Percentiles rank a stretch among this genome's conserved stretches.
Evolutionary conservation across 2,113 vertebrate species (phyloP).

Genomic region (Gavialis gangeticus): DNA sequence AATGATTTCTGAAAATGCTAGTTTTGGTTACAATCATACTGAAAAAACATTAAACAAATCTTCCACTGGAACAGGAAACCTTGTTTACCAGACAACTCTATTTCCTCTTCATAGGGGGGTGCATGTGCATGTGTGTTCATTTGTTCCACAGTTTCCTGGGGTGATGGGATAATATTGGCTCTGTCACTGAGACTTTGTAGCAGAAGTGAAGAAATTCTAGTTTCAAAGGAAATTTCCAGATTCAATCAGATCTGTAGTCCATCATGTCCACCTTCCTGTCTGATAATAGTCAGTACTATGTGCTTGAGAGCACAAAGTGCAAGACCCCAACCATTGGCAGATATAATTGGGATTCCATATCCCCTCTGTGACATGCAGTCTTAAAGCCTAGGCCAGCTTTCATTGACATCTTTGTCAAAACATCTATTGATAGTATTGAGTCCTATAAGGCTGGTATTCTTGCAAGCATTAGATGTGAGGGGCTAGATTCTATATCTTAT

Average conservation of each 20-base stretch:
- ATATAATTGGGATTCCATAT: not conserved
- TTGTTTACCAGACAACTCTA: too few relatives aligned
- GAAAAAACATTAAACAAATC: too few relatives aligned
- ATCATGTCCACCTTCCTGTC: not conserved
- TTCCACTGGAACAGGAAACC: too few relatives aligned
- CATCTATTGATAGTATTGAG: rapidly evolving
- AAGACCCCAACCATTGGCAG: not conserved
- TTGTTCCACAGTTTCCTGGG: not conserved
- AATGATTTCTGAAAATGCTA: too few relatives aligned
- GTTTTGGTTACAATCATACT: too few relatives aligned
- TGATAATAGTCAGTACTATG: not conserved
- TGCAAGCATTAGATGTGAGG: not conserved
- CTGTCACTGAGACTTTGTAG: not conserved
- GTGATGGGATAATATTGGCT: not conserved
- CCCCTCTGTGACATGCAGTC: not conserved
- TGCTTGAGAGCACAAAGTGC: not conserved
- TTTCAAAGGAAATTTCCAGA: not conserved
- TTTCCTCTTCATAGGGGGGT: too few relatives aligned
- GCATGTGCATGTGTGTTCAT: not conserved
- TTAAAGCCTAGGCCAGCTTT: not conserved
- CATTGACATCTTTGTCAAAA: not conserved
- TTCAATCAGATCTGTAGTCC: not conserved
- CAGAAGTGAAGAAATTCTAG: not conserved
- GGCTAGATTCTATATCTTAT: not conserved
- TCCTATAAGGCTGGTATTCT: not conserved